Evolutionary conservation across 2,113 vertebrate species (phyloP).

Genomic region (Riparia riparia): DNA sequence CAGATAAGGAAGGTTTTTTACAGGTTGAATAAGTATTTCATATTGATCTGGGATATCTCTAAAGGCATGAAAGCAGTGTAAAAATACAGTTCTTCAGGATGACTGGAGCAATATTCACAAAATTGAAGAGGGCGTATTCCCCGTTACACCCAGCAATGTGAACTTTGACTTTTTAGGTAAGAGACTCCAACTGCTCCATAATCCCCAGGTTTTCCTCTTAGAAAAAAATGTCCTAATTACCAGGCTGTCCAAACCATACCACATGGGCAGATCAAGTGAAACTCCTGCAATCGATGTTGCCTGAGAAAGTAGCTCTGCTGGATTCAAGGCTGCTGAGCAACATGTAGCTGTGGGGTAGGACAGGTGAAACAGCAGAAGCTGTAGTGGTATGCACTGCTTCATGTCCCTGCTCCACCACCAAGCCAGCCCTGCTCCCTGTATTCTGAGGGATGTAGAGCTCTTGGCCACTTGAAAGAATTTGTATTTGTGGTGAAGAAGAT

Average conservation of each 20-base stretch:
- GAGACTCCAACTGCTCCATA: not conserved
- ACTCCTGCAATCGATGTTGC: not conserved
- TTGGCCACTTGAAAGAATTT: not conserved
- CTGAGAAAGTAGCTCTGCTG: not conserved
- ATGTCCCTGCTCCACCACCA: not conserved
- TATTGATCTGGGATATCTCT: not conserved
- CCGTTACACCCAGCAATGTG: not conserved
- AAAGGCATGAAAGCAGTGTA: not conserved
- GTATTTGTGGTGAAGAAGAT: not conserved
- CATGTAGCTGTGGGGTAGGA: accelerated
- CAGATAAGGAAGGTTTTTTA: not conserved
- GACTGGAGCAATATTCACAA: not conserved
- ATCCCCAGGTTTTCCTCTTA: not conserved
- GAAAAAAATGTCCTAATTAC: not conserved
- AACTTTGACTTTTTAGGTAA: not conserved
- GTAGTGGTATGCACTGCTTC: not conserved
- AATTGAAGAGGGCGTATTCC: not conserved
- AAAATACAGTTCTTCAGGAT: not conserved
- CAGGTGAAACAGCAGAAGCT: not conserved
- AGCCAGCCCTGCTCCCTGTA: not conserved
- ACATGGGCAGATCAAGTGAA: not conserved
- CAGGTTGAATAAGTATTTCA: not conserved
- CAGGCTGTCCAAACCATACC: not conserved
- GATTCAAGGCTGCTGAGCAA: not conserved
- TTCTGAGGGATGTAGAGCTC: not conserved